Conservation (phyloP, 2,888 invertebrate genomes). For the Iselma pallidipennis region DNA sequence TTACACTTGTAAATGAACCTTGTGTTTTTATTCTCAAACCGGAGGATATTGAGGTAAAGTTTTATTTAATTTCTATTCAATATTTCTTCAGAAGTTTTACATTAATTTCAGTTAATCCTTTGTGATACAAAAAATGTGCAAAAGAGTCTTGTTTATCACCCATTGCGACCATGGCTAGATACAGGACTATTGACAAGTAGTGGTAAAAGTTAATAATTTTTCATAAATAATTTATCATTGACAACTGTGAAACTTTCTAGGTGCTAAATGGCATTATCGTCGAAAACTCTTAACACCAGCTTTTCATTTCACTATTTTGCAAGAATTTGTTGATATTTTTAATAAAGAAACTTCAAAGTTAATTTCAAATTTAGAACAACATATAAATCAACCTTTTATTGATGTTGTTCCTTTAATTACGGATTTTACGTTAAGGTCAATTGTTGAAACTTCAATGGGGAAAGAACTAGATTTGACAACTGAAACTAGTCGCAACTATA, state of each 20-base stretch:
- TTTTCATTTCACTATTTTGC: neutral
- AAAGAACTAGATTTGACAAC: slow-evolving; percentile 26
- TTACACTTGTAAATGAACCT: neutral
- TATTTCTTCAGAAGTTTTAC: neutral
- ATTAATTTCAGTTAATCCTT: neutral
- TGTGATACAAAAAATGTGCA: neutral
- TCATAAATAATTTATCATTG: neutral
- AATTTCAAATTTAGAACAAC: neutral
- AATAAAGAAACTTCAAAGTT: neutral
- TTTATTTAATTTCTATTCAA: neutral
- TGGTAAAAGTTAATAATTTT: neutral
- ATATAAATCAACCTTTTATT: neutral
- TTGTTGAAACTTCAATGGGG: slow-evolving; percentile 70
- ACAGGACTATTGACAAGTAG: slow-evolving; percentile 1
- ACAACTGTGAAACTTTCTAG: neutral
- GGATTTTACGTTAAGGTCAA: neutral
- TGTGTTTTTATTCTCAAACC: neutral
- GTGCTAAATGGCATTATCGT: slow-evolving; percentile 2
- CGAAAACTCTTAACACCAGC: slow-evolving; percentile 3
- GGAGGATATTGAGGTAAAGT: neutral
- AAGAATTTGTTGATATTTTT: slow-evolving; percentile 2
- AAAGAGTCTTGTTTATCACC: neutral
- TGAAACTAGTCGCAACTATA: neutral
- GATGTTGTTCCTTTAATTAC: neutral
- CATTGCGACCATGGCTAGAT: neutral